phyloP scores from a whole-genome alignment of 2,888 invertebrate genomes.

The Flexamia atlantica region DNA sequence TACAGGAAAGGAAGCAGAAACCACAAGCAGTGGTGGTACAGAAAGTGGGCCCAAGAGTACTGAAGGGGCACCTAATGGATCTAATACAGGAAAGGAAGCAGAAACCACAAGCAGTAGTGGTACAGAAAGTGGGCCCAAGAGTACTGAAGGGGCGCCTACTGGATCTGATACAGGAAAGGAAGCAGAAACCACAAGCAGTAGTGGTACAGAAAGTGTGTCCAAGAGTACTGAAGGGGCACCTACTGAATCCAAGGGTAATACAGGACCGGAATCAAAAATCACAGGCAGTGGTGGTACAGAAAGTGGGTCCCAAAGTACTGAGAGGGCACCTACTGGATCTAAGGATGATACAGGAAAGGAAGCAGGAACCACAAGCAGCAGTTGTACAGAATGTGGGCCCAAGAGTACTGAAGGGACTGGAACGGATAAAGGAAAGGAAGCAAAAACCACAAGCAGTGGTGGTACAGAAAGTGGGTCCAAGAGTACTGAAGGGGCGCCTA shows the following conservation, averaged over 20 bases:
- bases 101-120: neutral
- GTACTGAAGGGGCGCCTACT: neutral
- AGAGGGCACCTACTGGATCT: neutral
- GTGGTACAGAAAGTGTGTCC: neutral
- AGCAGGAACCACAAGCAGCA: neutral
- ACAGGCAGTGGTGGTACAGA: neutral
- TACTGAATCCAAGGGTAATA: too few relatives aligned
- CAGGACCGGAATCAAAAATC: neutral
- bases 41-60: too few relatives aligned
- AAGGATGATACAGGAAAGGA: too few relatives aligned
- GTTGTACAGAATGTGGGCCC: neutral
- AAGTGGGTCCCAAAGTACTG: neutral
- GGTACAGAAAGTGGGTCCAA: neutral
- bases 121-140: neutral
- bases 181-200: neutral
- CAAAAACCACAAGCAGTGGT: neutral
- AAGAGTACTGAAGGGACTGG: too few relatives aligned
- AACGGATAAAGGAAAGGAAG: neutral
- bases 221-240: too few relatives aligned
- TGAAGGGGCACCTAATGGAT: too few relatives aligned
- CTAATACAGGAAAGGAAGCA: neutral
- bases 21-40: neutral
- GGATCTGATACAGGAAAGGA: neutral
- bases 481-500: neutral
- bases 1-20: neutral